phyloP scores from a whole-genome alignment of 2,888 invertebrate genomes.

The Tetropium fuscum region DNA sequence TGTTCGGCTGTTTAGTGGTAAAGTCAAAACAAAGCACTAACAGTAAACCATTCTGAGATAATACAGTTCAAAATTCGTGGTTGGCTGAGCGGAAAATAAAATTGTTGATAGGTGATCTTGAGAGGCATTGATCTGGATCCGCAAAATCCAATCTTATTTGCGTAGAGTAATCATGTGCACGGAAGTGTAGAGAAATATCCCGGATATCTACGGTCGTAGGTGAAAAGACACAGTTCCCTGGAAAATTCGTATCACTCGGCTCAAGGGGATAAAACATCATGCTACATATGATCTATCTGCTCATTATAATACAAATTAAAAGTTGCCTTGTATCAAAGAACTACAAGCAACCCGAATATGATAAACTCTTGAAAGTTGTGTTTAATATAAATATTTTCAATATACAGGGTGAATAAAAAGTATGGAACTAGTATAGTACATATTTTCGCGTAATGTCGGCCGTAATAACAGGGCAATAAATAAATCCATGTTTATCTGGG shows the following conservation, averaged over 20 bases:
- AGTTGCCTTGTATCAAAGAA: neutral
- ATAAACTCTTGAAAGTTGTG: neutral
- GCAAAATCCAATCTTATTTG: conserved; percentile 45
- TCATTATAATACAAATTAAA: conserved; percentile 1
- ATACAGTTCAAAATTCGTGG: conserved; percentile 28
- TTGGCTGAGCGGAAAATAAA: conserved; percentile 45
- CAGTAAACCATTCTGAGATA: conserved; percentile 3
- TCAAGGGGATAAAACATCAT: conserved; percentile 13
- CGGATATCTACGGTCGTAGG: conserved; percentile 21
- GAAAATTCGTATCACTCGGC: conserved; percentile 13
- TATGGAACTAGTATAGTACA: too few relatives aligned
- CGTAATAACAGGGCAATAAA: too few relatives aligned
- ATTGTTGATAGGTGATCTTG: conserved; percentile 45
- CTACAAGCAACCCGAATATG: too few relatives aligned
- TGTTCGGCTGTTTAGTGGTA: too few relatives aligned
- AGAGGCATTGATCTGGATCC: conserved; percentile 43
- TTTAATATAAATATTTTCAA: neutral
- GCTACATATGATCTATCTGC: neutral
- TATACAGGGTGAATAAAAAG: too few relatives aligned
- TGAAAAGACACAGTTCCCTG: conserved; percentile 18
- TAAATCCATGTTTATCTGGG: too few relatives aligned
- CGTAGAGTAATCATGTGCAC: conserved; percentile 41
- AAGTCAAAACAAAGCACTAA: neutral
- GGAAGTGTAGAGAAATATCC: conserved; percentile 23
- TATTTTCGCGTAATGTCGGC: too few relatives aligned